Evolutionary conservation across 2,888 invertebrate species (phyloP).

Genomic region (Chrysolina americana): DNA sequence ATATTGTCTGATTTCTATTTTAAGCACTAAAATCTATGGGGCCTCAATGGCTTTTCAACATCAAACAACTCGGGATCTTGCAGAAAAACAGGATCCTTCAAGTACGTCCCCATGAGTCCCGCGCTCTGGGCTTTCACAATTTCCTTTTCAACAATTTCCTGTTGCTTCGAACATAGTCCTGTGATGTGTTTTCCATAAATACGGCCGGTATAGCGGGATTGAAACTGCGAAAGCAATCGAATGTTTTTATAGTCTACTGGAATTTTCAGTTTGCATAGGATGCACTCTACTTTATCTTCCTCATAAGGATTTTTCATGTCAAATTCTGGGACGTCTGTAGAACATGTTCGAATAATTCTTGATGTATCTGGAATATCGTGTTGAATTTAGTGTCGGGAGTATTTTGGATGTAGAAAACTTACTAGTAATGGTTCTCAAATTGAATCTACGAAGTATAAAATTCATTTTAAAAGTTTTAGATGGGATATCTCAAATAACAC

Average conservation of each 20-base stretch:
- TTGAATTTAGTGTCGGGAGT: neutral
- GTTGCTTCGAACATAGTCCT: conserved; percentile 89
- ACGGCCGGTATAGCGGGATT: conserved; percentile 94
- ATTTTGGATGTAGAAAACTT: neutral
- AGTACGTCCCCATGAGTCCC: conserved; percentile 87
- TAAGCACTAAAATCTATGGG: conserved; percentile 79
- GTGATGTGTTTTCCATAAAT: conserved; percentile 95
- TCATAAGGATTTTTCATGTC: conserved; percentile 86
- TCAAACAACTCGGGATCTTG: conserved; percentile 94
- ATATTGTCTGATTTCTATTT: neutral
- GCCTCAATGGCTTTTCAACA: conserved; percentile 85
- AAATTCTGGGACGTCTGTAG: conserved; percentile 69
- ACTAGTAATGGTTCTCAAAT: conserved; percentile 3
- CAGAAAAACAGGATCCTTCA: conserved; percentile 85
- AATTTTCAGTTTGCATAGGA: conserved; percentile 88
- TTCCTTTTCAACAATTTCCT: conserved; percentile 80
- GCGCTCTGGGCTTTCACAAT: conserved; percentile 83
- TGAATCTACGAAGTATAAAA: conserved; percentile 14
- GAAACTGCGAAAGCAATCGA: conserved; percentile 93
- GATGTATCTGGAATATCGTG: conserved; percentile 10
- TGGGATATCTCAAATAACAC: neutral
- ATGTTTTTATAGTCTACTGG: conserved; percentile 92
- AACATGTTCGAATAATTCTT: conserved; percentile 6
- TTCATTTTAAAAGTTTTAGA: conserved; percentile 13
- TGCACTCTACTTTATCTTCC: conserved; percentile 80